Evolutionary conservation across 2,888 invertebrate species (phyloP).

Genomic region (Aethes cnicana): DNA sequence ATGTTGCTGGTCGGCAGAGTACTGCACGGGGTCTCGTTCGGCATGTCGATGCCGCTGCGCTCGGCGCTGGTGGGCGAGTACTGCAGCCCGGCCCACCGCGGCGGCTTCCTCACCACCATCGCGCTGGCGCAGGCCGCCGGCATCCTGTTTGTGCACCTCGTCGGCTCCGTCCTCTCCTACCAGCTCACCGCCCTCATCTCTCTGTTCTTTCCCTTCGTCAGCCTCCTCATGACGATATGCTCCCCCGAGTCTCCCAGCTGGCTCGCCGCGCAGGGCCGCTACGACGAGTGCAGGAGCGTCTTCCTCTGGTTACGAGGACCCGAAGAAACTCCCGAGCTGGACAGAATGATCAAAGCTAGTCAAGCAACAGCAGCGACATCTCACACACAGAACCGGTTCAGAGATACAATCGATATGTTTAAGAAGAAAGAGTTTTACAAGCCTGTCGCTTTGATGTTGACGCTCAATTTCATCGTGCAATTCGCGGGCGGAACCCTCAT

Average conservation of each 20-base stretch:
- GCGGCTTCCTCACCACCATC: conserved; percentile 80
- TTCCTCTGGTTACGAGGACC: conserved; percentile 82
- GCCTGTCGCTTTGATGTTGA: neutral
- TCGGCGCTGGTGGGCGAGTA: conserved; percentile 79
- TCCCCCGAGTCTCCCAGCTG: conserved; percentile 84
- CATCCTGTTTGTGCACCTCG: conserved; percentile 81
- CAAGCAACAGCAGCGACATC: neutral
- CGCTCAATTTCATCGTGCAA: neutral
- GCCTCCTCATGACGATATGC: conserved; percentile 59
- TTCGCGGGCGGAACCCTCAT: neutral
- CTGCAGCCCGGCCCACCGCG: conserved; percentile 80
- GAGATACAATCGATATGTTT: neutral
- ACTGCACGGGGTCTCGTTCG: conserved; percentile 70
- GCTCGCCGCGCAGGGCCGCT: conserved; percentile 76
- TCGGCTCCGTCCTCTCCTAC: conserved; percentile 83
- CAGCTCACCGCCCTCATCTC: conserved; percentile 75
- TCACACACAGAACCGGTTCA: neutral
- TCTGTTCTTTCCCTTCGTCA: conserved; percentile 63
- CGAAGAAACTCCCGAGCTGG: conserved; percentile 63
- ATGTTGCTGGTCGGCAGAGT: conserved; percentile 51
- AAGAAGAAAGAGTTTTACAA: neutral
- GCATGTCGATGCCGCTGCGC: conserved; percentile 70
- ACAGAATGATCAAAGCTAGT: conserved; percentile 58
- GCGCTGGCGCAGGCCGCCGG: conserved; percentile 81
- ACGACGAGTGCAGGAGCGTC: conserved; percentile 74